Conservation (phyloP, 2,888 invertebrate genomes). For the Stratiomys singularior region DNA sequence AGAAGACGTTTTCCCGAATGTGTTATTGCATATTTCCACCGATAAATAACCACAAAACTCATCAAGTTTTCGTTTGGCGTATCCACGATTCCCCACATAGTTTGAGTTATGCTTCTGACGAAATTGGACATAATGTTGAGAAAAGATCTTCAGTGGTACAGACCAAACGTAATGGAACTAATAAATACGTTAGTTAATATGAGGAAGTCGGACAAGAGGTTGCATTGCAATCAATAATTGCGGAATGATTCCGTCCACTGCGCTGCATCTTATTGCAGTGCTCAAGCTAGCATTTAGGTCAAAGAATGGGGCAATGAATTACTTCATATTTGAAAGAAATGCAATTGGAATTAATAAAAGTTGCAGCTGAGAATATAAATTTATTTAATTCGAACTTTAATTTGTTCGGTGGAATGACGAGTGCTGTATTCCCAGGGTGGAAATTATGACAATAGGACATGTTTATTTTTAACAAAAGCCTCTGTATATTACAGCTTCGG, state of each 20-base stretch:
- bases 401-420: too few species aligned
- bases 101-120: not conserved
- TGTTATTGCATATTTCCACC: not conserved
- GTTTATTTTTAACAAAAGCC: too few species aligned
- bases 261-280: not conserved
- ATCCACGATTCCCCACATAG: not conserved
- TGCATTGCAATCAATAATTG: constrained; percentile 27
- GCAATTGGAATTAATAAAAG: not conserved
- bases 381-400: too few species aligned
- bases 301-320: not conserved
- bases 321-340: constrained; percentile 13
- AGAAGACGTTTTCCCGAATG: not conserved
- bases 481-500: too few species aligned
- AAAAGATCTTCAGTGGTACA: not conserved
- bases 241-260: not conserved
- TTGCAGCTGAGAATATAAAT: too few species aligned
- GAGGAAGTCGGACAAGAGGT: constrained; percentile 2
- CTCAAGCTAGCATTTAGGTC: not conserved
- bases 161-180: constrained; percentile 37
- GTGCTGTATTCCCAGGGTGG: too few species aligned
- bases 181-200: constrained; percentile 31
- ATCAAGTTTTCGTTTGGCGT: not conserved
- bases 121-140: constrained; percentile 26
- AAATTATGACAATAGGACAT: too few species aligned
- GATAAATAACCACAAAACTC: constrained; percentile 20